Evolutionary conservation across 2,888 invertebrate species (phyloP), one percentile per base, ranked within the genome.

Genomic region (Nebria brevicollis): DNA sequence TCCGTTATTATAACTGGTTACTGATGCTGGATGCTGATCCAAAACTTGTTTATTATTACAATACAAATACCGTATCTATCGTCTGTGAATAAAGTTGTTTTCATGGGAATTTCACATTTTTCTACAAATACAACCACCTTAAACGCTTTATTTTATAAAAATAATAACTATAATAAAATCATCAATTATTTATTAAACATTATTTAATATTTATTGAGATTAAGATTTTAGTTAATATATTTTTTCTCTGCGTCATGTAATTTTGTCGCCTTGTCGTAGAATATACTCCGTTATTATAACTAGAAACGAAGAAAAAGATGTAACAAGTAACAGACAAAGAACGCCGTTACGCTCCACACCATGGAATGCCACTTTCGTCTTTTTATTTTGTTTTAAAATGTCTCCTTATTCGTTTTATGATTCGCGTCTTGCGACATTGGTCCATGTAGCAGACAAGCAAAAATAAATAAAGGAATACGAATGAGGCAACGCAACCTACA

Each of bases 341-440:
- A 54, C 54, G 70, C 25, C 70, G 70, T 70, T 70, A 70, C 70
- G 70, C 26, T 70, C 70, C 70, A 26, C 34, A 34, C 70, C 70
- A 34, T 34, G 70, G 70, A 70, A 70, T 70, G 70, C 70, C 26
- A 34, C 26, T 70, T 34, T 15, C 70, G 13, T 11, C 34, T 70
- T 70, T 70, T 70, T 70, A 54, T 54, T 54, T 54, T 54, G 54
- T 54, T 54, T 54, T 54, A 54, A 70, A 70, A 70, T 25, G 70
- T 34, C 70, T 34, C 20, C 70, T 20, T 70, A 34, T 70, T 34
- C 70, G 70, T 70, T 70, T 54, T 70, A 70, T 25, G 20, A 70
- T 70, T 70, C 70, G 70, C 25, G 34, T 11, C 70, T 34, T 11
- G 20, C 13, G 11, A 70, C 70, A 70, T 6, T 54, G 54, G 66